Conservation (phyloP, 2,888 invertebrate species). For the Drosophila mercatorum region DNA sequence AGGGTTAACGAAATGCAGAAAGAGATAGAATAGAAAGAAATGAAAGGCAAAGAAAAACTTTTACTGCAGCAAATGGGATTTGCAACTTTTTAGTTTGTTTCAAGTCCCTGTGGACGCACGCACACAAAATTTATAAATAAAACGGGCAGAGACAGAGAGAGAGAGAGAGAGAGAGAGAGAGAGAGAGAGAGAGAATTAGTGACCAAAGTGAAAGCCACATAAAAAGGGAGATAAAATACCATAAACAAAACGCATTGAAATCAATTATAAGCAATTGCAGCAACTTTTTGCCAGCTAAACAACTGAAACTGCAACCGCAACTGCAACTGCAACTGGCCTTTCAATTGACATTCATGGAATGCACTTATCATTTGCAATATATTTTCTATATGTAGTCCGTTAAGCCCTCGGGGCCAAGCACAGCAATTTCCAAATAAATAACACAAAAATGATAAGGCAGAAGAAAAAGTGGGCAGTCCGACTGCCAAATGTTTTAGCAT, state of each 20-base stretch:
- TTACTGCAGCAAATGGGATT: slow-evolving; percentile 21
- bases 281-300: slow-evolving; percentile 38
- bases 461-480: not conserved
- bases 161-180: too few relatives aligned
- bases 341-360: slow-evolving; percentile 46
- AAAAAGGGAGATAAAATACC: not conserved
- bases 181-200: not conserved
- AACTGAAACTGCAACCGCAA: slow-evolving; percentile 1
- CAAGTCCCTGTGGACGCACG: slow-evolving; percentile 19
- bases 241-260: slow-evolving; percentile 37
- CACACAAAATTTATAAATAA: slow-evolving; percentile 38
- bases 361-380: slow-evolving; percentile 20
- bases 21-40: not conserved
- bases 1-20: slow-evolving; percentile 10
- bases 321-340: slow-evolving; percentile 22
- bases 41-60: not conserved
- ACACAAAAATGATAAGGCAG: not conserved
- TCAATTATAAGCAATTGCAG: slow-evolving; percentile 53
- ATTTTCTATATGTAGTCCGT: slow-evolving; percentile 11
- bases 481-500: not conserved
- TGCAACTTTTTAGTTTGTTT: slow-evolving; percentile 18
- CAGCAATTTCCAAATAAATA: slow-evolving; percentile 3
- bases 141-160: not conserved
- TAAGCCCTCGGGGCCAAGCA: slow-evolving; percentile 10
- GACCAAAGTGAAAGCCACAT: slow-evolving; percentile 16